phyloP scores from a whole-genome alignment of 2,888 invertebrate species.

The Epinotia demarniana region DNA sequence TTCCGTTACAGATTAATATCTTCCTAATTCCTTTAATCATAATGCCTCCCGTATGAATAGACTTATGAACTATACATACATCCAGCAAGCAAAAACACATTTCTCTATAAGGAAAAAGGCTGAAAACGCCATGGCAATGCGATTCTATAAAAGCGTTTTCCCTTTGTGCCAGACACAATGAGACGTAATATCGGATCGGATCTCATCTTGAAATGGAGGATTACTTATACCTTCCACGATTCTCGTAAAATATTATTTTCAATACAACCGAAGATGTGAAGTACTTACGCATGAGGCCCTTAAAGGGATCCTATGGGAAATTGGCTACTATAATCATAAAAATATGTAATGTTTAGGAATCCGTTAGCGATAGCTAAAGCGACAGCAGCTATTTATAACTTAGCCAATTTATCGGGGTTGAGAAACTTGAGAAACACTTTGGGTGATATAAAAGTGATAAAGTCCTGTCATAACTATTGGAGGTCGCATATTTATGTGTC shows the following conservation, averaged over 20 bases:
- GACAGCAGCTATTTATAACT: not conserved
- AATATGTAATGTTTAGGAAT: constrained; percentile 27
- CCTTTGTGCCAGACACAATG: constrained; percentile 63
- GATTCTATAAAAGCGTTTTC: constrained; percentile 52
- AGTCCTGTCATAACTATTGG: too few species aligned
- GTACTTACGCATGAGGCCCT: constrained; percentile 42
- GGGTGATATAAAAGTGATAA: too few species aligned
- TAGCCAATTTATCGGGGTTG: too few species aligned
- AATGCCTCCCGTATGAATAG: constrained; percentile 23
- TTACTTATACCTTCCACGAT: constrained; percentile 60
- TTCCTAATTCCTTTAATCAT: constrained; percentile 41
- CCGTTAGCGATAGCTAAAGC: constrained; percentile 12
- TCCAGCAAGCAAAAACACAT: not conserved
- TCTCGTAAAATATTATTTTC: constrained; percentile 62
- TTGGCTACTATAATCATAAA: constrained; percentile 46
- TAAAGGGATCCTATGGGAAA: constrained; percentile 49
- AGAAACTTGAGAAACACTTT: too few species aligned
- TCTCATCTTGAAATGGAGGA: constrained; percentile 67
- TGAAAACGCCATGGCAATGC: not conserved
- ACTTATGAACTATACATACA: constrained; percentile 17
- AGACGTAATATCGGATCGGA: constrained; percentile 58
- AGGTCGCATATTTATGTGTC: too few species aligned
- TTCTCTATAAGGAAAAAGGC: constrained; percentile 1
- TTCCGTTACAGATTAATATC: constrained; percentile 20
- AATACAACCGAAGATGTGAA: constrained; percentile 46